Conservation (phyloP, 1,140 invertebrate species). For the Tetramorium simillimum region DNA sequence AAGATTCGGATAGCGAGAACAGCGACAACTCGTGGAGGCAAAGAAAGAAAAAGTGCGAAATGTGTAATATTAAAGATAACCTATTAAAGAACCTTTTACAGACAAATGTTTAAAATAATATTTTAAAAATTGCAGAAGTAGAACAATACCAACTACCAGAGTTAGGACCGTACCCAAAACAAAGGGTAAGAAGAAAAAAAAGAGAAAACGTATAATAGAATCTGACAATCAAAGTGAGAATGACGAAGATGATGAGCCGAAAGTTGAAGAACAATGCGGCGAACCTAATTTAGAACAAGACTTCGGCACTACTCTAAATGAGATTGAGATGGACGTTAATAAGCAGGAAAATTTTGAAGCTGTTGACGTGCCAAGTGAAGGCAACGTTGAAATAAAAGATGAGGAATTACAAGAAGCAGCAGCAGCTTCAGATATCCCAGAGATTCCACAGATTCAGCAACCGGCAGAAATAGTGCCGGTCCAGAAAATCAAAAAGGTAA, state of each 20-base stretch:
- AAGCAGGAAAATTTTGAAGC: conserved; percentile 48
- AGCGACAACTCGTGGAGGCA: conserved; percentile 87
- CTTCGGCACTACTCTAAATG: not conserved
- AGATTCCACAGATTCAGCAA: not conserved
- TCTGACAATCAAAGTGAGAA: conserved; percentile 84
- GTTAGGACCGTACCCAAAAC: conserved; percentile 77
- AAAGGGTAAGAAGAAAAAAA: conserved; percentile 85
- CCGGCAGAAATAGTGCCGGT: conserved; percentile 65
- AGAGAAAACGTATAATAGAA: conserved; percentile 83
- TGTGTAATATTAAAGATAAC: conserved; percentile 37
- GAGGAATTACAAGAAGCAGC: not conserved
- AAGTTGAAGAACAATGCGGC: conserved; percentile 43
- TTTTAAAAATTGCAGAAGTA: conserved; percentile 75
- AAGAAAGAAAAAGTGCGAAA: conserved; percentile 83
- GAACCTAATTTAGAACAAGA: conserved; percentile 53
- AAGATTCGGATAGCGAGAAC: conserved; percentile 86
- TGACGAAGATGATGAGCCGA: conserved; percentile 79
- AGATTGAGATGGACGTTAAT: conserved; percentile 21
- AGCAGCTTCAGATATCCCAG: conserved; percentile 5
- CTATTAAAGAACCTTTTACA: not conserved
- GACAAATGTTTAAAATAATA: not conserved
- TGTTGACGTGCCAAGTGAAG: conserved; percentile 40
- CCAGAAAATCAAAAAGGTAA: conserved; percentile 81
- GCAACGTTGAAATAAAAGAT: conserved; percentile 42
- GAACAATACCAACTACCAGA: conserved; percentile 76